phyloP scores from a whole-genome alignment of 2,113 vertebrate species.

The Galbula dea region DNA sequence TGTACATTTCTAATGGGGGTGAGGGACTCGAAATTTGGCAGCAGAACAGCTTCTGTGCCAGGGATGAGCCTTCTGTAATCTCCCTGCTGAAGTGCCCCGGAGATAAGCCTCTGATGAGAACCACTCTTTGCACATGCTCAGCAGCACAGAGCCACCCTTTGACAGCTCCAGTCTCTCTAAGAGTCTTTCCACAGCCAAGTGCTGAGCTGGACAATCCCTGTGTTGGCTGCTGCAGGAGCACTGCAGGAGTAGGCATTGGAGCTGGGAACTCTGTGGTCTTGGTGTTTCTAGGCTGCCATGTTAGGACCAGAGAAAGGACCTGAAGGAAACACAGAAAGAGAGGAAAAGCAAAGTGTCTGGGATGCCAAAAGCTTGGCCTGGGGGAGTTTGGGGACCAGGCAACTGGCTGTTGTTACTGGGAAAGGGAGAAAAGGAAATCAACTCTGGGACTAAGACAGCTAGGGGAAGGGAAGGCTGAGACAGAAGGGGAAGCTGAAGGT shows the following conservation, averaged over 20 bases:
- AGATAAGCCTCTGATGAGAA: background rate
- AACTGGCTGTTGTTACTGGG: background rate
- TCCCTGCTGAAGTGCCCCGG: background rate
- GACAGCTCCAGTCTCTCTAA: background rate
- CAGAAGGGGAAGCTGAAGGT: background rate
- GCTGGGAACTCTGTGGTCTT: background rate
- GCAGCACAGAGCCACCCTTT: background rate
- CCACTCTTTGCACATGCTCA: background rate
- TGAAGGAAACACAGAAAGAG: background rate
- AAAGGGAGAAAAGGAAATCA: background rate
- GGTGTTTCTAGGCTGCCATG: background rate
- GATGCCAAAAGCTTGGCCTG: background rate
- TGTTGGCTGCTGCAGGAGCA: background rate
- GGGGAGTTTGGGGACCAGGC: background rate
- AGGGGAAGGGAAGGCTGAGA: background rate
- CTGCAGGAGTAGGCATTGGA: accelerated
- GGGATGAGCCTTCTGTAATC: background rate
- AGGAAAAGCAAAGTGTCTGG: background rate
- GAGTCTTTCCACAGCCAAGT: background rate
- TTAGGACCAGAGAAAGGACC: background rate
- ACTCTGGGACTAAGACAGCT: background rate
- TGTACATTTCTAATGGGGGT: background rate
- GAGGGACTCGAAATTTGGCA: constrained; percentile 13
- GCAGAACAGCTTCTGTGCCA: background rate
- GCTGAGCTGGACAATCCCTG: background rate